Evolutionary conservation across 2,888 invertebrate species (phyloP), one percentile per base, ranked within the genome.

Genomic region (Syritta pipiens): DNA sequence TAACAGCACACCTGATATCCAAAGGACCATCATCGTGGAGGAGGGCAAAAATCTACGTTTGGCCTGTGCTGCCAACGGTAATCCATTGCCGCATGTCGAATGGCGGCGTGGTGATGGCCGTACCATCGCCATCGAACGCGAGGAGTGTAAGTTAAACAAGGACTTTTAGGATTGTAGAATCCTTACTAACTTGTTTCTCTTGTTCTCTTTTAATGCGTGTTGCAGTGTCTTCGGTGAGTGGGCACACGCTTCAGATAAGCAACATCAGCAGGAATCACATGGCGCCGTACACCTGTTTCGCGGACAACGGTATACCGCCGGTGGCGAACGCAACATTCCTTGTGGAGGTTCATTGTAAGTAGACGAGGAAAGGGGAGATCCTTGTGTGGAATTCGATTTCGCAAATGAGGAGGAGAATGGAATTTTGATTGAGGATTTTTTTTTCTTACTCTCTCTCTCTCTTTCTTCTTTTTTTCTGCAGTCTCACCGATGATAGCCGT

Each of bases 261-360:
- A 91, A 91, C 84, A 92, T 94, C 30, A 93, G 91, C 82, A 90
- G 94, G 67, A 91, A 91, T 68, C 93, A 94, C 85, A 94, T 93
- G 93, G 94, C 94, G 28, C 90, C 90, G n/a, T 94, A 94, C 85
- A 90, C 91, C 79, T 94, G 94, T 84, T 90, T 92, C 51, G 95
- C 95, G 10, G 92, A 93, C 87, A 98, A 98, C 86, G 97, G 96
- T 1, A 93, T 97, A 85, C 93, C 95, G 35, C 97, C 97, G 0
- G 91, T 94, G 17, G 94, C 94, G 19, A 94, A 93, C 86, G 94
- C 94, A 86, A 94, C 93, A 9, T 96, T 95, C 82, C 91, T 92
- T 62, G 92, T 97, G n/a, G 95, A 96, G 88, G 95, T 97, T 5
- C 94, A 96, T 85, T 97, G 97, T 97, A 89, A 94, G 95, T 92